Conservation (phyloP, 2,888 invertebrate genomes). For the Beris chalybata region DNA sequence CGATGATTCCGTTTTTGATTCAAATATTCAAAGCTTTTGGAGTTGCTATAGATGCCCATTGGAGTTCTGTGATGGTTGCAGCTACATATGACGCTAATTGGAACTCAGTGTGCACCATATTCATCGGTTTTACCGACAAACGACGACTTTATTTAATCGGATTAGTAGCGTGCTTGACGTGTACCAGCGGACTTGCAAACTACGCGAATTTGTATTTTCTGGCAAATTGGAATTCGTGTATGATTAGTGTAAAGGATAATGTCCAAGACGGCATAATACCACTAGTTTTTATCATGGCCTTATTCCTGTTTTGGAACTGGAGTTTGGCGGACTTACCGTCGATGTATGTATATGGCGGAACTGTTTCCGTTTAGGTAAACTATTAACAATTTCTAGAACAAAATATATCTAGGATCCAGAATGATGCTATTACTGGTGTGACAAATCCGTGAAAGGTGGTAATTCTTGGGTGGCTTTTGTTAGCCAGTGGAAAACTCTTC, state of each 20-base stretch:
- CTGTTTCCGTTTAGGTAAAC: constrained; percentile 61
- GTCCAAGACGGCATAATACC: constrained; percentile 43
- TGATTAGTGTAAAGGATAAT: constrained; percentile 40
- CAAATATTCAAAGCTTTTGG: constrained; percentile 57
- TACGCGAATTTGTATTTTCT: constrained; percentile 55
- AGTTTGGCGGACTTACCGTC: constrained; percentile 58
- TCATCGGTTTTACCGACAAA: constrained; percentile 58
- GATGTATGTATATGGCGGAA: constrained; percentile 61
- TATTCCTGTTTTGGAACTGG: constrained; percentile 37
- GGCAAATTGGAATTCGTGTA: constrained; percentile 56
- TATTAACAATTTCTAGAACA: too few species aligned
- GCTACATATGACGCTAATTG: constrained; percentile 57
- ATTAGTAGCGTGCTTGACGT: constrained; percentile 55
- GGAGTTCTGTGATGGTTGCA: constrained; percentile 60
- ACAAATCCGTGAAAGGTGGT: too few species aligned
- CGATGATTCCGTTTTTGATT: constrained; percentile 61
- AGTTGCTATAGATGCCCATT: constrained; percentile 51
- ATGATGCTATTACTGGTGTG: too few species aligned
- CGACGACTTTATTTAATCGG: constrained; percentile 58
- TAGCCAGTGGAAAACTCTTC: too few species aligned
- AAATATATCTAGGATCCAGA: too few species aligned
- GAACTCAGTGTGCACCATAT: constrained; percentile 54
- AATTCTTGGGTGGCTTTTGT: too few species aligned
- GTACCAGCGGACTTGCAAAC: constrained; percentile 52
- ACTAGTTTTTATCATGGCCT: constrained; percentile 43